Evolutionary conservation across 92 coral and sea anemone species (phyloP).

Genomic region (Zoanthus gigantus): DNA sequence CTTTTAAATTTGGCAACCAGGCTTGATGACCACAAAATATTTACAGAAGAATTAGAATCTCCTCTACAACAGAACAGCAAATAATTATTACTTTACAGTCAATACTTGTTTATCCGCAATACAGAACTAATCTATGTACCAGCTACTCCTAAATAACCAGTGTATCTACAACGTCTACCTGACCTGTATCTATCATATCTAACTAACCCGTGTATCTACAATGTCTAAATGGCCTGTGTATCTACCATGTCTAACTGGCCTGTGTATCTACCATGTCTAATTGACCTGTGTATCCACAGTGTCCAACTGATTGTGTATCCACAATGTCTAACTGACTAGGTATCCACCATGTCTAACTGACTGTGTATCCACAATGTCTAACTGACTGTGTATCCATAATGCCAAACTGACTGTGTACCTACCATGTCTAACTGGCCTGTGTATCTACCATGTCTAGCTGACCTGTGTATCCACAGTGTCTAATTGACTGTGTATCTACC

Average conservation of each 20-base stretch:
- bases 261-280: neutral
- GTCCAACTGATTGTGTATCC: neutral
- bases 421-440: neutral
- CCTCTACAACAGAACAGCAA: slow-evolving; percentile 25
- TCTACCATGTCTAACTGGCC: neutral
- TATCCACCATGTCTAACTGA: neutral
- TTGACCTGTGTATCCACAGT: neutral
- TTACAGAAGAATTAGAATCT: slow-evolving; percentile 74
- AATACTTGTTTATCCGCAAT: too few relatives aligned
- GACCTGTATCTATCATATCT: neutral
- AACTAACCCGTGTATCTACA: neutral
- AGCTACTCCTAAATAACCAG: too few relatives aligned
- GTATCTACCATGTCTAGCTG: neutral
- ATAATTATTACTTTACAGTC: neutral
- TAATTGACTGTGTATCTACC: neutral
- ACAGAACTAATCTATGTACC: too few relatives aligned
- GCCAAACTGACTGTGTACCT: neutral
- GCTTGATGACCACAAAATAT: slow-evolving; percentile 72
- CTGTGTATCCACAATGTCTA: neutral
- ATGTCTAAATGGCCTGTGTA: neutral
- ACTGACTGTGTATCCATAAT: neutral
- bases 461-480: neutral
- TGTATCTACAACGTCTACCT: too few relatives aligned
- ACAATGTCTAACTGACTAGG: neutral
- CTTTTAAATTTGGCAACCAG: slow-evolving; percentile 69